Evolutionary conservation across 2,888 invertebrate species (phyloP).

Genomic region (Chaitophorus viminalis): DNA sequence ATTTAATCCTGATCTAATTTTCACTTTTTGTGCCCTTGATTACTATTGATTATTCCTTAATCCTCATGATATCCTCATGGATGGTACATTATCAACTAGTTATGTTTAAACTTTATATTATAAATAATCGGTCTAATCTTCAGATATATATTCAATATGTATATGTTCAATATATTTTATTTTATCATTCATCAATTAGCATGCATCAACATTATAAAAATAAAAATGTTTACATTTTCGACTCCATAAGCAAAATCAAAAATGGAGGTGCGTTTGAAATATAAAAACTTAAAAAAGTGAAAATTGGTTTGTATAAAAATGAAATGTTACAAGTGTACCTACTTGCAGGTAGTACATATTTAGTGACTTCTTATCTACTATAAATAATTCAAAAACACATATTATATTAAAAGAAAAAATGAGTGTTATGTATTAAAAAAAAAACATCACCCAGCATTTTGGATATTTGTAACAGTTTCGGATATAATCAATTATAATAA

Average conservation of each 20-base stretch:
- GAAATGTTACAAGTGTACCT: background rate
- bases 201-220: no score
- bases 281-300: background rate
- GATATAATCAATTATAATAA: conserved; percentile 38
- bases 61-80: no score
- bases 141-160: no score
- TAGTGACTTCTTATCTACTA: background rate
- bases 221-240: background rate
- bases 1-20: no score
- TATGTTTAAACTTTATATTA: no score
- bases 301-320: background rate
- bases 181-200: no score
- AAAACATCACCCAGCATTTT: conserved; percentile 18
- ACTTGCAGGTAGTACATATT: background rate
- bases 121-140: no score
- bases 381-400: background rate
- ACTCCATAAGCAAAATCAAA: background rate
- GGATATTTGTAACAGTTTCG: conserved; percentile 31
- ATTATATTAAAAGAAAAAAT: background rate
- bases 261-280: background rate
- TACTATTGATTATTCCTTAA: no score
- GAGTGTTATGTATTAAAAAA: background rate
- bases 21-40: no score
- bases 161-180: no score
- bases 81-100: no score